These are phyloP conservation scores for Ochlodes sylvanus DNA, from an alignment of 2,888 invertebrate genomes.

Conservation along the genomic window DNA sequence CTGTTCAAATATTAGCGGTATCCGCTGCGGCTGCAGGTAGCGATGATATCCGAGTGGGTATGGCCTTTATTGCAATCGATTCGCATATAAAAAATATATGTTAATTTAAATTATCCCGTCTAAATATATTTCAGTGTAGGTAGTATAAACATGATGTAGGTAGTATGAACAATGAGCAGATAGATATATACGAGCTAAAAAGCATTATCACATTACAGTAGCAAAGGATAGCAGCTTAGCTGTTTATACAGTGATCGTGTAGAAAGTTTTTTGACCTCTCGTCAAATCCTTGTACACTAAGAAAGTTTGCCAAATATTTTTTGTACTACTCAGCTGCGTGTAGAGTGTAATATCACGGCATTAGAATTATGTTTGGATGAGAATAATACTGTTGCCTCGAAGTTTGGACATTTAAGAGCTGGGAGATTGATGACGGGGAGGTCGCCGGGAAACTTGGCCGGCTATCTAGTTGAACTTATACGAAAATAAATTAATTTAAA, in stretches of 20 bases:
- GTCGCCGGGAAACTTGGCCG: slow-evolving; percentile 36
- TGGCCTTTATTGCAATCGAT: too few relatives aligned
- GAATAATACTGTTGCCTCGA: slow-evolving; percentile 60
- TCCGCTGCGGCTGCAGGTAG: too few relatives aligned
- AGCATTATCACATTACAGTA: neutral
- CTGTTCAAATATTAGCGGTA: too few relatives aligned
- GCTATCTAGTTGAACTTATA: slow-evolving; percentile 23
- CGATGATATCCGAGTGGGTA: too few relatives aligned
- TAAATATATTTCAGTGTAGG: too few relatives aligned
- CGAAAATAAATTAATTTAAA: slow-evolving; percentile 24
- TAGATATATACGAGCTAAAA: too few relatives aligned
- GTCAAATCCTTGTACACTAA: slow-evolving; percentile 10
- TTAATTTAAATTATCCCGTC: too few relatives aligned
- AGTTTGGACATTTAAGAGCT: slow-evolving; percentile 64
- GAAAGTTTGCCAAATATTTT: slow-evolving; percentile 19
- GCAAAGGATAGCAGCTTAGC: neutral
- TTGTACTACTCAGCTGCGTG: slow-evolving; percentile 14
- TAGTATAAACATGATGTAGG: too few relatives aligned
- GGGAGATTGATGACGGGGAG: slow-evolving; percentile 59
- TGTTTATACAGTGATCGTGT: neutral
- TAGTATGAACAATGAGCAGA: too few relatives aligned
- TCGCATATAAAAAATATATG: too few relatives aligned
- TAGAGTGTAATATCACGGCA: slow-evolving; percentile 37
- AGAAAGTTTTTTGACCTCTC: slow-evolving; percentile 9
- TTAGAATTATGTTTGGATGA: slow-evolving; percentile 44